Base-by-base conservation (phyloP, 2,888 invertebrate genomes). In the Polydrusus tereticollis region DNA sequence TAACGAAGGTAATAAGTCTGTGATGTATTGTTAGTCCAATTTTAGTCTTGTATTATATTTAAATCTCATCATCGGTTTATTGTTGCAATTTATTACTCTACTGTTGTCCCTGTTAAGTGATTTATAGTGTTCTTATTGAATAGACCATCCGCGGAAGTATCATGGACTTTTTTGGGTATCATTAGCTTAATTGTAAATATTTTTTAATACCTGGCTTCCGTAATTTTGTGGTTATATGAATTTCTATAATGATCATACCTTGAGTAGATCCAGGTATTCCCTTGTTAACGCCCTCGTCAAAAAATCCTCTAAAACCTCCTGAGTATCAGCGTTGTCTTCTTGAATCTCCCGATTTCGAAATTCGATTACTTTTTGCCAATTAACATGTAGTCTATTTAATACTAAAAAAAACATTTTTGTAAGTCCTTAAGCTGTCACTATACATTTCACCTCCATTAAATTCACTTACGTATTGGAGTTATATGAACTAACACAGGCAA, bases 271-370 rank as follows among this genome's bases (percentile, higher is more conserved):
- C 23, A 97, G 86, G 82, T 97, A 95, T 84, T 97, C 97, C 72
- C 96, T 89, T 0, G 96, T 95, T 66, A 97, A 86, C 69, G 94
- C 93, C 69, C 96, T 88, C 73, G 95, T 94, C 58, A 97, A 87
- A 87, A 95, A 94, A 80, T 95, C 95, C 80, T 95, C 94, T 0
- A 95, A 87, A 1, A 95, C 93, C 83, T 95, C 95, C 82, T 94
- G 94, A 0, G 93, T 90, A 81, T 94, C 93, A 62, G 92, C 91
- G 76, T 94, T 93, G 77, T 93, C 93, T 76, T 92, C 93, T 10
- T 93, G 87, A 62, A 91, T 91, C 26, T 94, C 93, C 1, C 92
- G 90, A 82, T 93, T 94, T 80, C 93, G 91, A 4, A 94, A 87
- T 64, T 91, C 90, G 57, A 90, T 90, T 62, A 95, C 91, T 83